Base-by-base conservation (phyloP, 2,888 invertebrate genomes). In the Laspeyria flexula region DNA sequence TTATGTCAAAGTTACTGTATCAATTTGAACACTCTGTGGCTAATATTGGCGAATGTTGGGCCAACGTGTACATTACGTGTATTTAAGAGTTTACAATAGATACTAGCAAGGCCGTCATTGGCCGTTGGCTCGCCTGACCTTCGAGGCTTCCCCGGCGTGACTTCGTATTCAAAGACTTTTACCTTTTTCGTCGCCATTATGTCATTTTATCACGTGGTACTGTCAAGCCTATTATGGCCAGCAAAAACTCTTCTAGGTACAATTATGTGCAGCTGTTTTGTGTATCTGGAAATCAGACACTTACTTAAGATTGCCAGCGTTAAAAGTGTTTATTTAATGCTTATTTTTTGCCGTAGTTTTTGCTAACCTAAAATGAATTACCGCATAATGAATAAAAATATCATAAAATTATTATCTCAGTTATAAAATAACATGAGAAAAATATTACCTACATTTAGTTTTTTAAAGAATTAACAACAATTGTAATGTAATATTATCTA, bases 61-160 rank as follows among this genome's bases (percentile, higher is more conserved):
- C n/a, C n/a, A n/a, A n/a, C n/a, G n/a, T n/a, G n/a, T 48, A 43
- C 52, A 29, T 35, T 45, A 55, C 49, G 50, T 50, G 40, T 63
- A 48, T 43, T 66, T 67, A 61, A 53, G 56, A 54, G 46, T 52
- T 37, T 39, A 64, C 55, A 55, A 53, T 51, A 61, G 60, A 75
- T 62, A 68, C 57, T 53, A 61, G 56, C 81, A 85, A 85, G 84
- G 84, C 71, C 80, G 75, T 48, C 58, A 27, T 48, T 83, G 80
- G 79, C 78, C 79, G 75, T 78, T 77, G 75, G 65, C 79, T 74
- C 62, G 48, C 18, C 50, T 57, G 64, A 67, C 66, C 67, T 68
- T 59, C 67, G 41, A 49, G 54, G 52, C 16, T 53, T 58, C 48
- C 43, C 54, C 45, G 35, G 44, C 60, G 55, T 53, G 56, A 61